Evolutionary conservation across 2,888 invertebrate species (phyloP), one percentile per base, ranked within the genome.

Genomic region (Lasioglossum zephyrum): DNA sequence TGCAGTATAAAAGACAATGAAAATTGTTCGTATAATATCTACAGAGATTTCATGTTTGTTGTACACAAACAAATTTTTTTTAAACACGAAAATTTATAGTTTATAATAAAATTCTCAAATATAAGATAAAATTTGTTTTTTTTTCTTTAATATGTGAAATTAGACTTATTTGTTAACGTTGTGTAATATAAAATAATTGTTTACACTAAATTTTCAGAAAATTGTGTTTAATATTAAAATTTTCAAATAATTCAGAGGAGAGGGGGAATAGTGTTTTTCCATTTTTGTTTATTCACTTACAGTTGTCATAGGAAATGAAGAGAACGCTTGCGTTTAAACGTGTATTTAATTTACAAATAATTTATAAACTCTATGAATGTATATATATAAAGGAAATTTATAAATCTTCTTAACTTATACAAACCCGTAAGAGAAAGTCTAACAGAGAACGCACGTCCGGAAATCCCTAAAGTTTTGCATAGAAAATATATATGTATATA

Each of bases 401-500:
- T 70, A 36, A 66, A 66, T 66, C 36, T 41, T 13, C 70, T 41
- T 41, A 70, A 70, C 70, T 70, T 70, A 70, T 39, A 39, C 39
- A 69, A 39, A 69, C 39, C 9, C 36, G n/a, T 36, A n/a, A 31
- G 57, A 73, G 31, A 49, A 82, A 53, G 0, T 72, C 75, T 47
- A 53, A 60, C 8, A 39, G 44, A 83, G 44, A 82, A 73, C 18
- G 53, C 53, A 63, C 39, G 73, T 85, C 81, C 81, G 85, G 77
- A 86, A 86, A 78, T 86, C 78, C 85, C 86, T 78, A 86, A 87
- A 88, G 82, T 86, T 78, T 90, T 63, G 63, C 83, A 79, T 90
- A 90, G 89, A 90, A 90, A 90, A 90, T 90, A 90, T 88, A 87
- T 83, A 53, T 81, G 74, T 76, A 80, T 80, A 44, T 82, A 81